Conservation (phyloP, 2,888 invertebrate species). For the Cetonia aurata region DNA sequence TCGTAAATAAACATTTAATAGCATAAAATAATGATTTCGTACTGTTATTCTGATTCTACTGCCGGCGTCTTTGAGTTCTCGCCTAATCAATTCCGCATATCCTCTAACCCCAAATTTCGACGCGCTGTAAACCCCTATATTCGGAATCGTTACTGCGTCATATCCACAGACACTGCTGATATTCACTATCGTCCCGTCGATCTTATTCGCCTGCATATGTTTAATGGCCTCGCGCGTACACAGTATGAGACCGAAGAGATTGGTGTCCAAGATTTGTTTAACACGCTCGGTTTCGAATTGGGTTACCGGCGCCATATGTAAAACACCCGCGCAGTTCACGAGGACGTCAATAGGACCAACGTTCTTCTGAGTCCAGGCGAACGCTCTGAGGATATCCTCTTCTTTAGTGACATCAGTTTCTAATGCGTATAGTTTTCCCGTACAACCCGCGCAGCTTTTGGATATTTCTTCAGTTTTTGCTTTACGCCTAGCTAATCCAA, state of each 20-base stretch:
- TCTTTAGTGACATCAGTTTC: slow-evolving; percentile 45
- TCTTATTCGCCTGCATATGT: slow-evolving; percentile 37
- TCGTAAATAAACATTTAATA: too few species aligned
- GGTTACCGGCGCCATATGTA: background rate
- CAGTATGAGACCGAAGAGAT: slow-evolving; percentile 31
- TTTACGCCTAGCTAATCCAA: slow-evolving; percentile 39
- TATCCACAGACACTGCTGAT: slow-evolving; percentile 40
- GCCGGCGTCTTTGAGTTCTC: slow-evolving; percentile 31
- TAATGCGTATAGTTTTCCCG: slow-evolving; percentile 43
- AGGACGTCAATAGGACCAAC: slow-evolving; percentile 47
- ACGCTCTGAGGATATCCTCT: slow-evolving; percentile 45
- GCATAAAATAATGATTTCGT: background rate
- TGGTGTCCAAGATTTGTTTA: slow-evolving; percentile 21
- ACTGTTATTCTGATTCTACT: slow-evolving; percentile 43
- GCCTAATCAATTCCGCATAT: slow-evolving; percentile 39
- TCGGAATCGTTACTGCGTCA: background rate
- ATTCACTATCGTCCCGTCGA: slow-evolving; percentile 42
- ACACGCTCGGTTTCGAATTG: slow-evolving; percentile 9
- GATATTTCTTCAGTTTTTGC: slow-evolving; percentile 13
- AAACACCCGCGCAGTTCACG: slow-evolving; percentile 47
- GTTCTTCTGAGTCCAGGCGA: slow-evolving; percentile 43
- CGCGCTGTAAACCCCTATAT: slow-evolving; percentile 19
- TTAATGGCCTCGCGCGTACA: slow-evolving; percentile 33
- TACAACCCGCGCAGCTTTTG: background rate
- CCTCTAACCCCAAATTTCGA: slow-evolving; percentile 40